A percentile compares a stretch with the other conserved stretches of the same genome.
These are phyloP conservation scores for Gryllus bimaculatus DNA, from an alignment of 1,140 invertebrate species.

Conservation along the genomic window DNA sequence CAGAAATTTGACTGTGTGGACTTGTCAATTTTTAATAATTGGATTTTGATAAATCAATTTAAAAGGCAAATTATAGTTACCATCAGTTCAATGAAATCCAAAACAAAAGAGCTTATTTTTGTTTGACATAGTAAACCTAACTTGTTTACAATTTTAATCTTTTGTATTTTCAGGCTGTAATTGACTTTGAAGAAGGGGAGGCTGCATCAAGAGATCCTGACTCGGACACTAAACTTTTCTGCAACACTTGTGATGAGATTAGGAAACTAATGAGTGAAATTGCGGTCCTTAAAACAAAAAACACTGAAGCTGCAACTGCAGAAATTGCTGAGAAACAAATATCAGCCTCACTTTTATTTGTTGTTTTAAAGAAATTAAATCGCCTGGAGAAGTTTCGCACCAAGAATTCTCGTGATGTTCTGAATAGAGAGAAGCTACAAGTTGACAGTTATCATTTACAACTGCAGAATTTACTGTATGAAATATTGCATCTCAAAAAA, in stretches of 20 bases:
- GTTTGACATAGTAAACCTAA: too few species aligned
- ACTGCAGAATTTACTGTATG: conserved; percentile 90
- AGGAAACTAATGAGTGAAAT: conserved; percentile 53
- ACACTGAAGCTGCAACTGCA: conserved; percentile 47
- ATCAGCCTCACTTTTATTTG: conserved; percentile 61
- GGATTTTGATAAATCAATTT: not conserved
- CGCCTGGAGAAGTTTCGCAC: conserved; percentile 79
- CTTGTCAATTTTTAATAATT: not conserved
- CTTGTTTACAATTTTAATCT: not conserved
- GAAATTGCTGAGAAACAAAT: conserved; percentile 55
- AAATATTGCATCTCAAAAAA: conserved; percentile 84
- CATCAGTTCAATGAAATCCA: not conserved
- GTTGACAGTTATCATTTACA: conserved; percentile 85
- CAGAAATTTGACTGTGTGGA: not conserved
- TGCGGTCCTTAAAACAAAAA: conserved; percentile 48
- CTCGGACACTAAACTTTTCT: conserved; percentile 56
- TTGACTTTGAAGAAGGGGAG: conserved; percentile 63
- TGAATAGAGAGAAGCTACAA: conserved; percentile 68
- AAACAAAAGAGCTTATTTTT: too few species aligned
- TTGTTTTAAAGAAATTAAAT: conserved; percentile 81
- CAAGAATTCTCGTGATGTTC: conserved; percentile 67
- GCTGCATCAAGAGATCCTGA: conserved; percentile 50
- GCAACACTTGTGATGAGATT: conserved; percentile 56
- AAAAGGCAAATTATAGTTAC: not conserved
- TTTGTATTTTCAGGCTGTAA: conserved; percentile 44